Evolutionary conservation across 2,888 invertebrate genomes (phyloP).

Genomic region (Metopia argyrocephala): DNA sequence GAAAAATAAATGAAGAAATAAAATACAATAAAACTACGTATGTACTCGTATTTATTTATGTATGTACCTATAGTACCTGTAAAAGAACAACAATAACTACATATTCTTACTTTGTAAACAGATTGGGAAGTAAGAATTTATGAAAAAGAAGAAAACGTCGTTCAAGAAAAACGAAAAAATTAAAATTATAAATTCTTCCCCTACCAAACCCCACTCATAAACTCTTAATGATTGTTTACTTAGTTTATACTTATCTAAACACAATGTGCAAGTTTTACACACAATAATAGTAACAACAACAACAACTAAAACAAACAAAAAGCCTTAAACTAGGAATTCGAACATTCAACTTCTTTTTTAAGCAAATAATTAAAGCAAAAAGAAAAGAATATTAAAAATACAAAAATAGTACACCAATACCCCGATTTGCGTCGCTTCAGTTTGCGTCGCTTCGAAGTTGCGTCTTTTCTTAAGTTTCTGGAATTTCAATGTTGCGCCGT

Average conservation of each 20-base stretch:
- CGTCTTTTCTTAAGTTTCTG: no score
- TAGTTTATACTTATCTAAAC: not conserved
- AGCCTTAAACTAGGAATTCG: slow-evolving; percentile 43
- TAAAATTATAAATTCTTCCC: no score
- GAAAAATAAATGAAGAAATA: slow-evolving; percentile 5
- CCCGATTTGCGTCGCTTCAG: no score
- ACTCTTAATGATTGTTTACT: no score
- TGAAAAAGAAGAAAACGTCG: slow-evolving; percentile 47
- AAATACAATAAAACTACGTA: slow-evolving; percentile 11
- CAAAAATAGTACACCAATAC: not conserved
- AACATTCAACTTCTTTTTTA: slow-evolving; percentile 53
- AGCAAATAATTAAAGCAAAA: slow-evolving; percentile 22
- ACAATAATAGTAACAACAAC: slow-evolving; percentile 1
- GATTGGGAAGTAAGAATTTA: slow-evolving; percentile 62
- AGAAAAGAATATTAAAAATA: not conserved
- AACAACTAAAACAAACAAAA: slow-evolving; percentile 12
- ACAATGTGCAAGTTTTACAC: not conserved
- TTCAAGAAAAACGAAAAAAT: slow-evolving; percentile 32
- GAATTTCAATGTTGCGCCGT: no score
- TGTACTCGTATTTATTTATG: no score
- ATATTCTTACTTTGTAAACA: slow-evolving; percentile 47
- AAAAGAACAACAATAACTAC: slow-evolving; percentile 27
- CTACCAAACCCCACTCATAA: not conserved
- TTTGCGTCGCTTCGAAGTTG: no score
- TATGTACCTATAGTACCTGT: no score